Evolutionary conservation across 2,888 invertebrate genomes (phyloP).

Genomic region (Conistra vaccinii): DNA sequence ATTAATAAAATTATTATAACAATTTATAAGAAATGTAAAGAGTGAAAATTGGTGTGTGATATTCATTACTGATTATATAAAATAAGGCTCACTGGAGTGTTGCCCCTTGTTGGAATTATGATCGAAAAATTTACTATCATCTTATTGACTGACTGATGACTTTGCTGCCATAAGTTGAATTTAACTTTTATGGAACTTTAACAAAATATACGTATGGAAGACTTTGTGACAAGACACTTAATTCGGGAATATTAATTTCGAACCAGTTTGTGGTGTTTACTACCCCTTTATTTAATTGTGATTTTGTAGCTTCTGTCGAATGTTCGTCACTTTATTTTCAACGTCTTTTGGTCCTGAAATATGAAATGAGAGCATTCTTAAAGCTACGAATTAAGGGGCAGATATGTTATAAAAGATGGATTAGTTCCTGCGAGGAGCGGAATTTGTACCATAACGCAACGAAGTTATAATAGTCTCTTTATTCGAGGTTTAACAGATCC

Average conservation of each 20-base stretch:
- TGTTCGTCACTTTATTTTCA: constrained; percentile 55
- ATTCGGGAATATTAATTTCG: constrained; percentile 6
- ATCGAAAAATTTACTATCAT: constrained; percentile 12
- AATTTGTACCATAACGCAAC: not conserved
- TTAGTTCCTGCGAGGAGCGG: not conserved
- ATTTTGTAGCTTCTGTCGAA: constrained; percentile 40
- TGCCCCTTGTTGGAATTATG: not conserved
- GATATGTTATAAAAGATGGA: not conserved
- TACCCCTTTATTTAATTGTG: constrained; percentile 30
- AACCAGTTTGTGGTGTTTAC: not conserved
- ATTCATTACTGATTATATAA: not conserved
- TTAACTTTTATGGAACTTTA: not conserved
- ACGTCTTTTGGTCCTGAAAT: constrained; percentile 44
- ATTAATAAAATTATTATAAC: not conserved
- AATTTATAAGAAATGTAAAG: not conserved
- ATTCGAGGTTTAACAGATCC: not conserved
- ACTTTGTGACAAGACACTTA: not conserved
- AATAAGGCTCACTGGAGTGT: not conserved
- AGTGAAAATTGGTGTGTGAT: not conserved
- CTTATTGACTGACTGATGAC: not conserved
- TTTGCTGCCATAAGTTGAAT: not conserved
- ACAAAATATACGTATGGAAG: not conserved
- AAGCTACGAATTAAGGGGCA: constrained; percentile 34
- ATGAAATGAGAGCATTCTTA: constrained; percentile 53
- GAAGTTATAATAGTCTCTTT: not conserved